These are phyloP conservation scores for Stomatorhinus ivindoensis DNA, from an alignment of 2,113 vertebrate species.

Conservation along the genomic window DNA sequence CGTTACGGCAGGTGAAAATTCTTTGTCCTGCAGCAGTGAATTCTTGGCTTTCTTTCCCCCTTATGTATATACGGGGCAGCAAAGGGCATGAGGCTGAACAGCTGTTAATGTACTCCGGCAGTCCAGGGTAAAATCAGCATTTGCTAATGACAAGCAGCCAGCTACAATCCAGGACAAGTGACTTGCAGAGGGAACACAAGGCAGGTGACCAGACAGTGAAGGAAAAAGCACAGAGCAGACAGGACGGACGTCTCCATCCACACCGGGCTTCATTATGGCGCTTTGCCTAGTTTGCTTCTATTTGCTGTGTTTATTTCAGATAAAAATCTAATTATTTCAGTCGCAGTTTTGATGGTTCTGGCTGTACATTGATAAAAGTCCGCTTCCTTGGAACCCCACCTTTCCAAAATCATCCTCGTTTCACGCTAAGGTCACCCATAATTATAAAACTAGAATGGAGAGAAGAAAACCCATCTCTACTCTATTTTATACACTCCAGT, in stretches of 20 bases:
- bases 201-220: background rate
- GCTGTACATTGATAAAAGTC: background rate
- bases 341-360: background rate
- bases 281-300: background rate
- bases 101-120: background rate
- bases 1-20: background rate
- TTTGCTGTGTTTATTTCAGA: background rate
- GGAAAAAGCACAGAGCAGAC: background rate
- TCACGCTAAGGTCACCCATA: background rate
- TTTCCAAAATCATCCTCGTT: background rate
- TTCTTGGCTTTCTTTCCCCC: background rate
- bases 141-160: background rate
- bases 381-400: background rate
- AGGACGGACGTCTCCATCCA: background rate
- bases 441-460: background rate
- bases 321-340: background rate
- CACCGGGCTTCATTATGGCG: background rate
- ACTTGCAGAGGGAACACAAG: background rate
- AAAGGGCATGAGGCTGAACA: background rate
- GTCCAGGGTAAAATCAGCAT: background rate
- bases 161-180: background rate
- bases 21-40: too few species aligned
- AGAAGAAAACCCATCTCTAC: background rate
- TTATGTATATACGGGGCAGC: background rate
- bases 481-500: background rate